These are phyloP conservation scores for Parnassius glacialis DNA, from an alignment of 2,888 invertebrate genomes.

Conservation along the genomic window DNA sequence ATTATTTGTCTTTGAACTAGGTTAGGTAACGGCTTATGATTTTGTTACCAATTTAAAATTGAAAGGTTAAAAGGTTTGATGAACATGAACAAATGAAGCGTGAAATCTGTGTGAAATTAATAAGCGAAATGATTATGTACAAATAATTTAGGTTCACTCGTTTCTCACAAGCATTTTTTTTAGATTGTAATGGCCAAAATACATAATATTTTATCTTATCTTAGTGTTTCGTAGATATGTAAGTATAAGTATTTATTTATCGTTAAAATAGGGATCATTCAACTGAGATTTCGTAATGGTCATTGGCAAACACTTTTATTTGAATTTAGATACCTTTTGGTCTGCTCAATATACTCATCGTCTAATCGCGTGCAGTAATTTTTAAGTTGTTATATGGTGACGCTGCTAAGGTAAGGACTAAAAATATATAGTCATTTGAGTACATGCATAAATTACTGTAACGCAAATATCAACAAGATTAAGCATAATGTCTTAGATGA, in stretches of 20 bases:
- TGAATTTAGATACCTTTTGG: neutral
- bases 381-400: conserved; percentile 24
- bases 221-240: conserved; percentile 29
- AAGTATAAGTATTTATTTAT: conserved; percentile 36
- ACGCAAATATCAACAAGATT: conserved; percentile 3
- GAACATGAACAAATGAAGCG: too few relatives aligned
- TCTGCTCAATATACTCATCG: neutral
- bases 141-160: too few relatives aligned
- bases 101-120: too few relatives aligned
- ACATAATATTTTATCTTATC: conserved; percentile 34
- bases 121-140: too few relatives aligned
- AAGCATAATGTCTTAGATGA: conserved; percentile 2
- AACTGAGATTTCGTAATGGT: conserved; percentile 46
- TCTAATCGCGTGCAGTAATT: neutral
- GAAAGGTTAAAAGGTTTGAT: too few relatives aligned
- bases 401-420: conserved; percentile 20
- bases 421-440: conserved; percentile 3
- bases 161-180: too few relatives aligned
- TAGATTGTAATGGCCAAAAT: conserved; percentile 22
- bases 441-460: conserved; percentile 10
- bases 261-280: conserved; percentile 47
- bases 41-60: too few relatives aligned
- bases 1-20: too few relatives aligned
- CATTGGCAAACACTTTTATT: conserved; percentile 35
- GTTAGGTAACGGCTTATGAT: too few relatives aligned